Base-by-base conservation (phyloP, 2,113 vertebrate genomes). In the Puntigrus tetrazona region DNA sequence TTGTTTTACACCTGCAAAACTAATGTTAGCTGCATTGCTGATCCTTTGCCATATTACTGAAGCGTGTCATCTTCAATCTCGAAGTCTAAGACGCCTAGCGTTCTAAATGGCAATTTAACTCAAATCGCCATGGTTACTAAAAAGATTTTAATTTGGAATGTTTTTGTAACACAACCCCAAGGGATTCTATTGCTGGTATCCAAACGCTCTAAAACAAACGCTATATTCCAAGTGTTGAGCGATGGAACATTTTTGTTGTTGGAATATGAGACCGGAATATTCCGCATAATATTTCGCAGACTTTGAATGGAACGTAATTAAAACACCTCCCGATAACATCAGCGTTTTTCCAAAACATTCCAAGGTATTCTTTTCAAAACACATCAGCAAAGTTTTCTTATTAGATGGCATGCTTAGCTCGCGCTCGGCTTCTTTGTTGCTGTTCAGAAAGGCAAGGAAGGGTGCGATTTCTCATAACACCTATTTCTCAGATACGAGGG, bases 291-390 rank as follows among this genome's bases (percentile, higher is more conserved):
- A 5, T 41, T n/a, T 10, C 36, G 13, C 69, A 43, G 69, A 25
- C 22, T 72, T 72, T 14, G 20, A 74, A 74, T 47, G 25, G 25
- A 74, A 74, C 14, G 14, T 10, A 74, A 25, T 29, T n/a, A 55
- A 20, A 55, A 55, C 36, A 25, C 69, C 34, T 72, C 36, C 1
- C 4, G 11, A 16, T 72, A 41, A 38, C 36, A 43, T 43, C n/a
- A 13, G 22, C 2, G 16, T 72, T 72, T 70, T 72, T 43, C 69
- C 69, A 72, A 41, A 72, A 72, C 69, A 43, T 72, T 72, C 22
- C 36, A 72, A 7, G 25, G 22, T 1, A 1, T 25, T 43, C 5
- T 25, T 41, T 72, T 25, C 36, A 41, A 72, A 72, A 72, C 36
- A 25, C 14, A 38, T 72, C 69, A 72, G 36, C 4, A 22, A 70